These are phyloP conservation scores for Drosophila parvula DNA, from an alignment of 1,140 invertebrate species.

Conservation along the genomic window DNA sequence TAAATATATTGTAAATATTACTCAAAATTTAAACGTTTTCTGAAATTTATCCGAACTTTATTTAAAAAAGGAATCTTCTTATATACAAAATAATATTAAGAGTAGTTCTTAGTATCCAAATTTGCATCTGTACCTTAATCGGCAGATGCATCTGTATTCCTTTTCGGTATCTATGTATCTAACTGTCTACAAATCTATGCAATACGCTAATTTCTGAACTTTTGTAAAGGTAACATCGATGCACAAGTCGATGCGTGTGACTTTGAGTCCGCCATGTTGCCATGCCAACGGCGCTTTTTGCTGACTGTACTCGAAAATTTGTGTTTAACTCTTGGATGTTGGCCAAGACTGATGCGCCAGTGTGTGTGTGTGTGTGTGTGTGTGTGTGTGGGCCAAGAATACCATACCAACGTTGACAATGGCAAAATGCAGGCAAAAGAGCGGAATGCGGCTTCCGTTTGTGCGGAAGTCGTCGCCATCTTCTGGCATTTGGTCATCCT, in stretches of 20 bases:
- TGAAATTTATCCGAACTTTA: too few species aligned
- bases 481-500: slow-evolving; percentile 80
- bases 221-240: slow-evolving; percentile 19
- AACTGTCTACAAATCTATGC: not conserved
- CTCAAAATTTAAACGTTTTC: too few species aligned
- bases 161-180: not conserved
- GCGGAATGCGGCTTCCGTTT: slow-evolving; percentile 71
- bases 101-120: not conserved
- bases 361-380: slow-evolving; percentile 15
- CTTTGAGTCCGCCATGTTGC: slow-evolving; percentile 32
- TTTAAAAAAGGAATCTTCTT: too few species aligned
- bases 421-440: slow-evolving; percentile 38
- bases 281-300: slow-evolving; percentile 60
- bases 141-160: not conserved
- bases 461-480: slow-evolving; percentile 79
- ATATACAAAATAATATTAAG: not conserved
- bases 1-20: too few species aligned
- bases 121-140: too few species aligned
- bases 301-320: slow-evolving; percentile 79
- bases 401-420: slow-evolving; percentile 64
- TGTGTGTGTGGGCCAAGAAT: slow-evolving; percentile 58
- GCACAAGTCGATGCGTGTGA: slow-evolving; percentile 7
- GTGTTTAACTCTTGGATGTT: slow-evolving; percentile 60
- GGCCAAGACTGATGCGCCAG: slow-evolving; percentile 52
- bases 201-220: slow-evolving; percentile 56